phyloP scores from a whole-genome alignment of 1,140 invertebrate species.

The Oryctes rhinoceros region DNA sequence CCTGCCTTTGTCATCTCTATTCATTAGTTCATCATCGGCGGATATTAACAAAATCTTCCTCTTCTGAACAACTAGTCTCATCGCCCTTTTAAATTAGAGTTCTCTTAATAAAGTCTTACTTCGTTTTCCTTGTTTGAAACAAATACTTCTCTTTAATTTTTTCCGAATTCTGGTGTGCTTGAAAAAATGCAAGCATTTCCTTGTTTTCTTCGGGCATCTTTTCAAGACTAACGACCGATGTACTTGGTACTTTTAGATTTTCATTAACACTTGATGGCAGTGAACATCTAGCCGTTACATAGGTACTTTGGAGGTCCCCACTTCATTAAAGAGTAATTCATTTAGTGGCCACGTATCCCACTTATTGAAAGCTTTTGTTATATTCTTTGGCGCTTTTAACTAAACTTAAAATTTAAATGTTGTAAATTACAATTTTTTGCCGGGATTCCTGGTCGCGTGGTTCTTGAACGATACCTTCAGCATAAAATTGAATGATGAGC shows the following conservation, averaged over 20 bases:
- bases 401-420: not conserved
- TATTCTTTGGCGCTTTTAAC: not conserved
- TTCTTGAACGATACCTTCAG: not conserved
- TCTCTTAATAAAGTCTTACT: too few species aligned
- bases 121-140: too few species aligned
- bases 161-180: too few species aligned
- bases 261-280: not conserved
- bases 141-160: too few species aligned
- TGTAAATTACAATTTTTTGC: not conserved
- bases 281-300: not conserved
- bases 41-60: too few species aligned
- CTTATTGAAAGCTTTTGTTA: too few species aligned
- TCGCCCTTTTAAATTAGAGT: too few species aligned
- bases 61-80: too few species aligned
- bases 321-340: constrained; percentile 22
- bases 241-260: not conserved
- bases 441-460: not conserved
- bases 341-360: too few species aligned
- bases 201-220: not conserved
- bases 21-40: too few species aligned
- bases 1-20: too few species aligned
- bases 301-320: constrained; percentile 12
- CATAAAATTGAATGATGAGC: not conserved
- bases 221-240: not conserved
- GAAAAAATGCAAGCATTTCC: too few species aligned